Percentiles rank a stretch among this genome's conserved stretches.
Evolutionary conservation across 2,888 invertebrate species (phyloP).

Genomic region (Drosophila peninsularis): DNA sequence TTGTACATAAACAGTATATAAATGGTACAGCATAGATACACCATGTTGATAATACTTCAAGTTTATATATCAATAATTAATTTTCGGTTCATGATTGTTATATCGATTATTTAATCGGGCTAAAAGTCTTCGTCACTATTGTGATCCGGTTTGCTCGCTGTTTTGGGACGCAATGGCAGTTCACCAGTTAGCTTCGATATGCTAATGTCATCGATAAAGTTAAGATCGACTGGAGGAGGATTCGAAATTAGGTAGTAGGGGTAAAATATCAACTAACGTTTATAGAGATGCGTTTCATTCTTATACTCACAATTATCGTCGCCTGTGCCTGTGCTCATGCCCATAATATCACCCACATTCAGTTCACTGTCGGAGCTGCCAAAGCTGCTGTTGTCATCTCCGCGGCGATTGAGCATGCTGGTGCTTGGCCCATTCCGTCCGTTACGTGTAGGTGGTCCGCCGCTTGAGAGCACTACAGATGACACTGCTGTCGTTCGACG

Average conservation of each 20-base stretch:
- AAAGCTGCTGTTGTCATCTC: slow-evolving; percentile 83
- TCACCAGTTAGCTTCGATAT: slow-evolving; percentile 83
- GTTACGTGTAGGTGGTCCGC: slow-evolving; percentile 6
- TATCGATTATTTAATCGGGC: background rate
- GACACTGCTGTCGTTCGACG: slow-evolving; percentile 57
- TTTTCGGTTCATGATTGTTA: background rate
- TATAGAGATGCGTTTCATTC: background rate
- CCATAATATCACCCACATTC: slow-evolving; percentile 79
- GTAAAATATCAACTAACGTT: background rate
- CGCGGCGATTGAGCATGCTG: slow-evolving; percentile 50
- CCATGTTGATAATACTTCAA: background rate
- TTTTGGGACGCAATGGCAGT: slow-evolving; percentile 81
- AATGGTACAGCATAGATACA: background rate
- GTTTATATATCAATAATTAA: background rate
- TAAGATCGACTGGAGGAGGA: slow-evolving; percentile 76
- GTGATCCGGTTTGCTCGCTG: slow-evolving; percentile 81
- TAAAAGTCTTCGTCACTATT: slow-evolving; percentile 84
- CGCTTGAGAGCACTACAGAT: slow-evolving; percentile 10
- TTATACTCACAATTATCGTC: slow-evolving; percentile 70
- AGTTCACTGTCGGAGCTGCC: slow-evolving; percentile 84
- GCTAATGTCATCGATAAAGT: slow-evolving; percentile 84
- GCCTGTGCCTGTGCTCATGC: slow-evolving; percentile 55
- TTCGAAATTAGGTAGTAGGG: background rate
- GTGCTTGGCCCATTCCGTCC: slow-evolving; percentile 31
- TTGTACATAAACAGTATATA: background rate